Percentiles rank a stretch among this genome's conserved stretches.
Evolutionary conservation across 1,140 invertebrate species (phyloP).

Genomic region (Apis dorsata): DNA sequence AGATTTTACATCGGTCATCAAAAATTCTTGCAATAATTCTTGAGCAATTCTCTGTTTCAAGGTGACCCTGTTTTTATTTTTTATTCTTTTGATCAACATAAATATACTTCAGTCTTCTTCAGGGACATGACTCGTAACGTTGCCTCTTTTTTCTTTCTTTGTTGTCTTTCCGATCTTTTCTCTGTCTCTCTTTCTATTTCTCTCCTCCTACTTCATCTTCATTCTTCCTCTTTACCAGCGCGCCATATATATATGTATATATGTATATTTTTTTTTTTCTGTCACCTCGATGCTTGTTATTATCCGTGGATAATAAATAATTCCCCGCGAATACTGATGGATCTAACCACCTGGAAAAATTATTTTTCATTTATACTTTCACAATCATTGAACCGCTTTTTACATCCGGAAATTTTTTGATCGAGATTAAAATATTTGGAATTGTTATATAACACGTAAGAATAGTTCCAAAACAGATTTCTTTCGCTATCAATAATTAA

Average conservation of each 20-base stretch:
- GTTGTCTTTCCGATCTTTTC: slow-evolving; percentile 20
- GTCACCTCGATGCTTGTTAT: not conserved
- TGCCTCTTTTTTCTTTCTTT: slow-evolving; percentile 53
- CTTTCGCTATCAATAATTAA: too few species aligned
- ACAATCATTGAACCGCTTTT: not conserved
- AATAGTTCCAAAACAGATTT: too few species aligned
- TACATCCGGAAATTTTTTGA: not conserved
- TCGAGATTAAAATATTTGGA: not conserved
- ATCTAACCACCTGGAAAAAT: not conserved
- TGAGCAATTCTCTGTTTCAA: slow-evolving; percentile 49
- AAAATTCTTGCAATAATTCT: not conserved
- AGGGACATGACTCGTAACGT: slow-evolving; percentile 76
- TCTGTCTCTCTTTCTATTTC: slow-evolving; percentile 44
- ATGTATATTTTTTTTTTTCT: not conserved
- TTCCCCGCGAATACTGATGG: not conserved
- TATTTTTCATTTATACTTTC: not conserved
- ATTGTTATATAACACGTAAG: too few species aligned
- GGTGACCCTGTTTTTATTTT: slow-evolving; percentile 55
- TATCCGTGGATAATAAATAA: too few species aligned
- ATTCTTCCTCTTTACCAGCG: slow-evolving; percentile 23
- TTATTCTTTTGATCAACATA: slow-evolving; percentile 58
- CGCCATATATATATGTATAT: slow-evolving; percentile 4
- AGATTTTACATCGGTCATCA: too few species aligned
- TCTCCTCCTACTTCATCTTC: slow-evolving; percentile 44
- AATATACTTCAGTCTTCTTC: slow-evolving; percentile 69